Conservation (phyloP, 2,797 vertebrate genomes). For the Anas bahamensis region DNA sequence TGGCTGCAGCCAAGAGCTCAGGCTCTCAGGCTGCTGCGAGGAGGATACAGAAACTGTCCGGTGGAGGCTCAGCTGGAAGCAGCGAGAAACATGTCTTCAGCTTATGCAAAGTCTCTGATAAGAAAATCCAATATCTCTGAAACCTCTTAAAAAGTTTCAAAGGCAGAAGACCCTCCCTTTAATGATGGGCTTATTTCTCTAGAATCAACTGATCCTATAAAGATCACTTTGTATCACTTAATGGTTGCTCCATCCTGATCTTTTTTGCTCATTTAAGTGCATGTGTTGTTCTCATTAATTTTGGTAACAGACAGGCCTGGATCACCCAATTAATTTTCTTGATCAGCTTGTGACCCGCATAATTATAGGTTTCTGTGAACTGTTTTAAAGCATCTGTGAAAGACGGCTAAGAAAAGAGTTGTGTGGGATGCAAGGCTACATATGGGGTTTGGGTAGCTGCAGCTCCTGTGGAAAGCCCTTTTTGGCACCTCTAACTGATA, state of each 20-base stretch:
- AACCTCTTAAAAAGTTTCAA: not conserved
- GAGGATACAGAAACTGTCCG: not conserved
- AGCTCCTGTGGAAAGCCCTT: not conserved
- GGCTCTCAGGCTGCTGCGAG: not conserved
- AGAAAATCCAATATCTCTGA: not conserved
- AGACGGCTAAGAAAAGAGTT: not conserved
- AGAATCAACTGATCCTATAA: not conserved
- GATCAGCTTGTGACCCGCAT: not conserved
- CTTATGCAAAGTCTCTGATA: not conserved
- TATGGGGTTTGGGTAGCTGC: not conserved
- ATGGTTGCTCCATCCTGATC: not conserved
- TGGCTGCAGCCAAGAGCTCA: not conserved
- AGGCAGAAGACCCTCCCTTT: not conserved
- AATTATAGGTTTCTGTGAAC: not conserved
- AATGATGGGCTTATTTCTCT: not conserved
- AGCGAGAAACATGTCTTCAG: not conserved
- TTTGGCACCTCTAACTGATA: not conserved
- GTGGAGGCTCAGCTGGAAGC: not conserved
- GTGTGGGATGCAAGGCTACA: not conserved
- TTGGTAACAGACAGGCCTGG: not conserved
- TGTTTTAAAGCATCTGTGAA: not conserved
- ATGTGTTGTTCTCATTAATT: not conserved
- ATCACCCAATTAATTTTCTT: accelerated
- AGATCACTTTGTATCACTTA: too few relatives aligned
- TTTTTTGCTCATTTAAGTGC: not conserved